Conservation (phyloP, 2,888 invertebrate genomes). For the Digitonthophagus gazella region DNA sequence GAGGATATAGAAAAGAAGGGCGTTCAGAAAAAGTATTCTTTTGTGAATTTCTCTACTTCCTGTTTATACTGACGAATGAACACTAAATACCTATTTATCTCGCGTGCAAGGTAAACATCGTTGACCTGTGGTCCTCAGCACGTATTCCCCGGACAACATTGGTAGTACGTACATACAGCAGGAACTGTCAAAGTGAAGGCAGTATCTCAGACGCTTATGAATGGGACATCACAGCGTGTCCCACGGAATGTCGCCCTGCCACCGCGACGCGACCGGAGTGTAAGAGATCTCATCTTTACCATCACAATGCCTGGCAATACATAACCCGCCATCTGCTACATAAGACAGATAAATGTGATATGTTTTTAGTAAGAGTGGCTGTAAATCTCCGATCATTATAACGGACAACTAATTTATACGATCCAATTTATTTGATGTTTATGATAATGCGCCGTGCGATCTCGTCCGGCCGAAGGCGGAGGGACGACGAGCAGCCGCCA, state of each 20-base stretch:
- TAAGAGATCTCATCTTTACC: conserved; percentile 47
- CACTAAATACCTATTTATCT: neutral
- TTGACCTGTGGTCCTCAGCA: conserved; percentile 1
- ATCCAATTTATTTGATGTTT: conserved; percentile 50
- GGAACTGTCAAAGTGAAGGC: conserved; percentile 25
- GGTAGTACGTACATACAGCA: neutral
- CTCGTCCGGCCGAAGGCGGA: conserved; percentile 21
- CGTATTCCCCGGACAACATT: neutral
- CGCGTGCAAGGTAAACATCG: neutral
- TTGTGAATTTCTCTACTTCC: too few species aligned
- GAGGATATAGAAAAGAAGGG: conserved; percentile 1
- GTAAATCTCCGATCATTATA: conserved; percentile 48
- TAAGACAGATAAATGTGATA: conserved; percentile 41
- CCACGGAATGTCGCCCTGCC: conserved; percentile 42
- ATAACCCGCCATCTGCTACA: conserved; percentile 42
- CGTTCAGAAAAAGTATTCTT: too few species aligned
- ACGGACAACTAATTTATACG: conserved; percentile 50
- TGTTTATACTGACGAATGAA: neutral
- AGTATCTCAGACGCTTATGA: conserved; percentile 45
- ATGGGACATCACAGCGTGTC: conserved; percentile 48
- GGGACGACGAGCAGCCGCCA: conserved; percentile 18
- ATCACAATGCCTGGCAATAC: conserved; percentile 49
- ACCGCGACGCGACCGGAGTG: conserved; percentile 37
- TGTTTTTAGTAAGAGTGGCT: conserved; percentile 40
- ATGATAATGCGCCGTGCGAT: conserved; percentile 43